These are phyloP conservation scores for Seriola quinqueradiata DNA, from an alignment of 2,113 vertebrate genomes.

Conservation along the genomic window DNA sequence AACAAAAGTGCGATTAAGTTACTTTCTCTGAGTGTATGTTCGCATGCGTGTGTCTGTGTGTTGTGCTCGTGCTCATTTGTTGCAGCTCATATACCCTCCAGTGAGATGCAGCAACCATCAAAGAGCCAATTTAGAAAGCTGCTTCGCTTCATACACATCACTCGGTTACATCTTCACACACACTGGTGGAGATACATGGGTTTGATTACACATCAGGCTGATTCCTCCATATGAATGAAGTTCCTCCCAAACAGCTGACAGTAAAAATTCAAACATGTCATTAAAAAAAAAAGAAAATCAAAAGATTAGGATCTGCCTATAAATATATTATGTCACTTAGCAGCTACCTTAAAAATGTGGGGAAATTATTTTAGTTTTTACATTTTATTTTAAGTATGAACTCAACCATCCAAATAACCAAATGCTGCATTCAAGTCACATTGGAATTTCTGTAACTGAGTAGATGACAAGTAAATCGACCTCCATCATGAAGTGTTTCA, in stretches of 20 bases:
- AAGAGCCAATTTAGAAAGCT: constrained; percentile 67
- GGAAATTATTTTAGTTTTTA: neutral
- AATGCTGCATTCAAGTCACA: too few relatives aligned
- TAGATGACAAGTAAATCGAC: too few relatives aligned
- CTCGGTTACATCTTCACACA: constrained; percentile 30
- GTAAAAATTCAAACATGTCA: constrained; percentile 17
- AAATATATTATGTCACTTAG: neutral
- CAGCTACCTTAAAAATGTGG: neutral
- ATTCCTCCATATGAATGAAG: constrained; percentile 34
- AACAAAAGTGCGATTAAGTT: constrained; percentile 48
- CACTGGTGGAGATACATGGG: neutral
- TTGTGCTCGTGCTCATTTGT: constrained; percentile 44
- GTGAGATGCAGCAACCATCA: constrained; percentile 68
- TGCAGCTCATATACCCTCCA: constrained; percentile 43
- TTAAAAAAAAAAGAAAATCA: constrained; percentile 1
- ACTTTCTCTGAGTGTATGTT: constrained; percentile 5
- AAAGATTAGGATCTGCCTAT: neutral
- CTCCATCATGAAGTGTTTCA: too few relatives aligned
- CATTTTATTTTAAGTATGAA: too few relatives aligned
- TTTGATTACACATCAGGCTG: constrained; percentile 45
- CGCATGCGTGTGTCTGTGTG: constrained; percentile 3
- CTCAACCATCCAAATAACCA: neutral
- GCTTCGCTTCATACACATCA: constrained; percentile 47
- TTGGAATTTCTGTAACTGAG: too few relatives aligned
- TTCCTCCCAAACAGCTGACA: constrained; percentile 24